phyloP scores from a whole-genome alignment of 2,797 vertebrate genomes.

The Acanthis flammea region DNA sequence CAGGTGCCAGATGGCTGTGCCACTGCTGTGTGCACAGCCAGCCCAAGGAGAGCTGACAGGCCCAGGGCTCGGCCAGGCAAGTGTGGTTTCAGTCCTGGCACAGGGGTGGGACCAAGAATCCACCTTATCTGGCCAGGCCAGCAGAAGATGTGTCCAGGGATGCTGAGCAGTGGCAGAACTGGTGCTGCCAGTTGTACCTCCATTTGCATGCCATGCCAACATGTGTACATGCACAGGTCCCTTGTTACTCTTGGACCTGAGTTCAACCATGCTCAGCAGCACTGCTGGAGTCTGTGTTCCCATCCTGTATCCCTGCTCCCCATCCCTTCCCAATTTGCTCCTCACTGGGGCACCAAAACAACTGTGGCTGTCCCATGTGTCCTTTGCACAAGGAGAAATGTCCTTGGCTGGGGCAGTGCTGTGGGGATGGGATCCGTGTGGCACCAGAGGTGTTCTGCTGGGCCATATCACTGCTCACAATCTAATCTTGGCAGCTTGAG shows the following conservation, averaged over 20 bases:
- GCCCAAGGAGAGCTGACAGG: neutral
- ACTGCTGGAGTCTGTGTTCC: neutral
- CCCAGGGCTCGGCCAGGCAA: accelerated
- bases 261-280: neutral
- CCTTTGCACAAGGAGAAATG: neutral
- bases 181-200: neutral
- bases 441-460: neutral
- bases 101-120: neutral
- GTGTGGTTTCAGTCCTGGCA: accelerated
- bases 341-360: accelerated
- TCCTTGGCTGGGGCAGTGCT: neutral
- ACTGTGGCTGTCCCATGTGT: accelerated
- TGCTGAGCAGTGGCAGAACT: neutral
- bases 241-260: neutral
- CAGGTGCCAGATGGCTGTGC: neutral
- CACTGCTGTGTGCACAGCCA: accelerated
- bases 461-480: neutral
- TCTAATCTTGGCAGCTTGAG: neutral
- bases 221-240: accelerated
- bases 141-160: accelerated
- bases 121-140: neutral
- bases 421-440: accelerated
- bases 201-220: accelerated
- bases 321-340: neutral
- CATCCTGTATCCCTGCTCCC: neutral